phyloP scores from a whole-genome alignment of 37 sponge, comb jelly and placozoan species.

The Lycopodina hypogea region DNA sequence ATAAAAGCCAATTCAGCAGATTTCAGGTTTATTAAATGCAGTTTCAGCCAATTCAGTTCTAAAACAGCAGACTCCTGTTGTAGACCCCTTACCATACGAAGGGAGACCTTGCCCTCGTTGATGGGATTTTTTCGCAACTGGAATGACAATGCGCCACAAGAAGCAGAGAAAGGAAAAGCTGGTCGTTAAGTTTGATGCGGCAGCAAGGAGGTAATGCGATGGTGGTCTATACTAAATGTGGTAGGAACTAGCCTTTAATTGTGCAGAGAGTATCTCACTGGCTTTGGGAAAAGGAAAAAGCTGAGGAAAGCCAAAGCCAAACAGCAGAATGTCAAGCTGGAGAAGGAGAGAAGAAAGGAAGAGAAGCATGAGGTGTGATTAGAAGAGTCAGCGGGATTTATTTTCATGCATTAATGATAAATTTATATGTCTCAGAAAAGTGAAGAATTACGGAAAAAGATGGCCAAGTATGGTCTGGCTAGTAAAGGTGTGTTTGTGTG shows the following conservation, averaged over 20 bases:
- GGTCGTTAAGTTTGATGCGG: constrained; percentile 22
- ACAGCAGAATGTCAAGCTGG: constrained; percentile 12
- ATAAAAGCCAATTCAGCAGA: no score
- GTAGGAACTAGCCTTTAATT: not conserved
- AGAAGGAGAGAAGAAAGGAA: constrained; percentile 16
- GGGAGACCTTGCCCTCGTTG: no score
- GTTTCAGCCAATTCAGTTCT: no score
- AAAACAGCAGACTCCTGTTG: no score
- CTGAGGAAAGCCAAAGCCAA: constrained; percentile 33
- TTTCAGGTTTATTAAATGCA: no score
- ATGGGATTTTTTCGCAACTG: not conserved
- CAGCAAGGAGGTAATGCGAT: constrained; percentile 20
- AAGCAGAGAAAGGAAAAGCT: constrained; percentile 12
- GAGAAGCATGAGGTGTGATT: not conserved
- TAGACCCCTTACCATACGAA: no score
- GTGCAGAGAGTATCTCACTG: constrained; percentile 49
- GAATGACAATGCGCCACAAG: not conserved
- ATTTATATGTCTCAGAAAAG: constrained; percentile 7
- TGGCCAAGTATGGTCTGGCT: constrained; percentile 3
- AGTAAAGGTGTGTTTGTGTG: not conserved
- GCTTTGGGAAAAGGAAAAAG: constrained; percentile 50
- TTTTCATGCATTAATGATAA: not conserved
- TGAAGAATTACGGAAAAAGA: constrained; percentile 7
- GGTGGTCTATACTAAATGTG: not conserved
- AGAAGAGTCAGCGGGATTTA: not conserved